These are phyloP conservation scores for Bos indicus DNA, from an alignment of 2,113 vertebrate species.

Conservation along the genomic window DNA sequence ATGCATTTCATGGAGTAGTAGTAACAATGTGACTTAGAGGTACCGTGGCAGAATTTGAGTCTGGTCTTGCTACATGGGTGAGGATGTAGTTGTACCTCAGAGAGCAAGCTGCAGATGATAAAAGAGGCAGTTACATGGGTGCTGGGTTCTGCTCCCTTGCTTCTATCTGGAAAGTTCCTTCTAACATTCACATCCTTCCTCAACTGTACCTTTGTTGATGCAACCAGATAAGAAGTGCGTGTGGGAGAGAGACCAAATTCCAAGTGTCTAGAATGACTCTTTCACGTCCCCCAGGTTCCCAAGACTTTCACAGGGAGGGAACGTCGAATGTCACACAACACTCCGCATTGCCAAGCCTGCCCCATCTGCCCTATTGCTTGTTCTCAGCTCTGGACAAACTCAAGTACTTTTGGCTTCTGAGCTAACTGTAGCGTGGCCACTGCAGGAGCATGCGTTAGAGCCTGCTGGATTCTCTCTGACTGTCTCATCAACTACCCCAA, in stretches of 20 bases:
- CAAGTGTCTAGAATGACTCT: neutral
- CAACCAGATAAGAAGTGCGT: neutral
- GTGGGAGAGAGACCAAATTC: neutral
- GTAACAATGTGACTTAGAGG: neutral
- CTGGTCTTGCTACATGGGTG: neutral
- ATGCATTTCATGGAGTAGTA: neutral
- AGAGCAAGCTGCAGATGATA: neutral
- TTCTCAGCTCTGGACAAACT: neutral
- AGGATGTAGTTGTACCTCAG: neutral
- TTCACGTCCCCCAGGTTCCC: neutral
- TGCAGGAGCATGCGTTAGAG: neutral
- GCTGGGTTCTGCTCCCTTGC: neutral
- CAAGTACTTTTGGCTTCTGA: neutral
- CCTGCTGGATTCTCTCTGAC: neutral
- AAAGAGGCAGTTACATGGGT: neutral
- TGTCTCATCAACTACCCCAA: neutral
- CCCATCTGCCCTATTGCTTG: neutral
- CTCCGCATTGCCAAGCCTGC: neutral
- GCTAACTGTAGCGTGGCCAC: neutral
- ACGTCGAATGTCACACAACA: neutral
- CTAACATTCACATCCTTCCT: neutral
- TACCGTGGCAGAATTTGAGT: neutral
- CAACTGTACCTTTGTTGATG: neutral
- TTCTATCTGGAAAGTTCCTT: neutral
- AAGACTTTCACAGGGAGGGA: neutral